These are phyloP conservation scores for Scaptomyza cyrtandrae DNA, from an alignment of 2,888 invertebrate species.

Conservation along the genomic window DNA sequence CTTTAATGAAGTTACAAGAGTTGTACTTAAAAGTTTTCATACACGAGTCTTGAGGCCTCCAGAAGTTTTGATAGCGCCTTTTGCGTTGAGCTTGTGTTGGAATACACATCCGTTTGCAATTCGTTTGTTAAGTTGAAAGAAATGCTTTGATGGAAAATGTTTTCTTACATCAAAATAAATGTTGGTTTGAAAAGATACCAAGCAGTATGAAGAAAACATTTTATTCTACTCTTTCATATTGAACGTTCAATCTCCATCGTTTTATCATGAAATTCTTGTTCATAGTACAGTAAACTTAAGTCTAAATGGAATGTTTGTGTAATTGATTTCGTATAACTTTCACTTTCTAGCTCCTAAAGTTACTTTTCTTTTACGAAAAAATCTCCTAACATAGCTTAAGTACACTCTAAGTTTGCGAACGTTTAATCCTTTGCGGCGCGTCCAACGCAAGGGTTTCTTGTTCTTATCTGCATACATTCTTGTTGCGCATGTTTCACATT, in stretches of 20 bases:
- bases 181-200: too few relatives aligned
- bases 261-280: too few relatives aligned
- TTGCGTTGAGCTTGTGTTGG: too few relatives aligned
- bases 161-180: too few relatives aligned
- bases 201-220: too few relatives aligned
- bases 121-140: slow-evolving; percentile 46
- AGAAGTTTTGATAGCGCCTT: slow-evolving; percentile 2
- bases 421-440: slow-evolving; percentile 54
- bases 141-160: too few relatives aligned
- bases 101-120: slow-evolving; percentile 24
- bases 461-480: slow-evolving; percentile 40
- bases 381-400: slow-evolving; percentile 11
- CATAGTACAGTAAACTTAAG: too few relatives aligned
- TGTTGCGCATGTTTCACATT: slow-evolving; percentile 65
- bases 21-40: slow-evolving; percentile 52
- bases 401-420: slow-evolving; percentile 8
- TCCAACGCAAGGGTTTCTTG: slow-evolving; percentile 2
- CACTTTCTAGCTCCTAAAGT: too few relatives aligned
- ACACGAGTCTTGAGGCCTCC: slow-evolving; percentile 15
- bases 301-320: not conserved
- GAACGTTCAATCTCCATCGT: too few relatives aligned
- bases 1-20: slow-evolving; percentile 64
- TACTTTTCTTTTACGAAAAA: not conserved
- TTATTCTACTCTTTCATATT: too few relatives aligned
- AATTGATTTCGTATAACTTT: slow-evolving; percentile 20